phyloP scores from a whole-genome alignment of 1,140 invertebrate genomes.

The Hylaeus anthracinus region DNA sequence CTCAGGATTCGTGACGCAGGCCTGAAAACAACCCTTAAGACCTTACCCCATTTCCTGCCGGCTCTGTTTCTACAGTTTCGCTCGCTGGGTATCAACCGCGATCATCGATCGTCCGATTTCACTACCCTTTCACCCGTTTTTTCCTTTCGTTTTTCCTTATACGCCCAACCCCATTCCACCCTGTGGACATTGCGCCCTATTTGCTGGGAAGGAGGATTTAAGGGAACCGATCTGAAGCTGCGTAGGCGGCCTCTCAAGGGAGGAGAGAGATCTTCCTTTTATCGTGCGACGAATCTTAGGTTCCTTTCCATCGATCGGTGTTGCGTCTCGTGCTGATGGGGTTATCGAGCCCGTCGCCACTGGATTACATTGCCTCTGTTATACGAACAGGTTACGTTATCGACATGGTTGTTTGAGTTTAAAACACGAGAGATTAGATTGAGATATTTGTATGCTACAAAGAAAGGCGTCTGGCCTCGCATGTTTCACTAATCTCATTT shows the following conservation, averaged over 20 bases:
- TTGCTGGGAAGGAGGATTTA: constrained; percentile 46
- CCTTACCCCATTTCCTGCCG: constrained; percentile 35
- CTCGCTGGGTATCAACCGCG: not conserved
- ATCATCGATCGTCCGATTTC: constrained; percentile 45
- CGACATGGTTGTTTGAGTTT: not conserved
- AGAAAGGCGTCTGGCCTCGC: too few species aligned
- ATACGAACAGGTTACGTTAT: too few species aligned
- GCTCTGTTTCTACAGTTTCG: not conserved
- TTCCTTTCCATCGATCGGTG: not conserved
- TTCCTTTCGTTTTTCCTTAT: not conserved
- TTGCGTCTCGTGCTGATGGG: not conserved
- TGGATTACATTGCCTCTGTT: not conserved
- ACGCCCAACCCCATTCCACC: constrained; percentile 30
- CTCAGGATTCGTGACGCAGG: constrained; percentile 38
- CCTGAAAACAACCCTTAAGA: constrained; percentile 50
- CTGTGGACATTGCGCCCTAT: constrained; percentile 30
- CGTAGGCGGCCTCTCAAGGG: too few species aligned
- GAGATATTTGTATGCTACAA: not conserved
- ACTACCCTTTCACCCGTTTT: constrained; percentile 22
- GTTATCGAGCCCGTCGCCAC: not conserved
- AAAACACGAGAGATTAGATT: not conserved
- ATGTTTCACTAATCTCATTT: not conserved
- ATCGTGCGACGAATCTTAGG: not conserved
- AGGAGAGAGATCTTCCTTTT: too few species aligned
- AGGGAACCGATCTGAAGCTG: not conserved